phyloP scores from a whole-genome alignment of 2,113 vertebrate genomes.

The Prinia subflava region DNA sequence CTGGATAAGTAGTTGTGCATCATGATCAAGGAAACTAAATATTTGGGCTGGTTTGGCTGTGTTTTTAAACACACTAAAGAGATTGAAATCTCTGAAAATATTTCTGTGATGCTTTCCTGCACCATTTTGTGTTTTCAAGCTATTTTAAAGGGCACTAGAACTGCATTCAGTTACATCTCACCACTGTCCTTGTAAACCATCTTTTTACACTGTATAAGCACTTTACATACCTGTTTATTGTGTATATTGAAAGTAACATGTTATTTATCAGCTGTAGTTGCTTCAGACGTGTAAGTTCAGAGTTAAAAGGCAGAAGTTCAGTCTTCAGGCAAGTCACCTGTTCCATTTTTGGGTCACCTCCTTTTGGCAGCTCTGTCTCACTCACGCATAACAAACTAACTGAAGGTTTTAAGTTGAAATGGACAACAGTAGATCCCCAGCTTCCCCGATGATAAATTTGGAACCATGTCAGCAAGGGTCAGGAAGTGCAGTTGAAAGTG shows the following conservation, averaged over 20 bases:
- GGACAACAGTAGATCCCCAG: neutral
- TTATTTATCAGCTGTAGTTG: neutral
- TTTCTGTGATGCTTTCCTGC: neutral
- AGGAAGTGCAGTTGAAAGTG: neutral
- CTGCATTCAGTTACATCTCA: neutral
- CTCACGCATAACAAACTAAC: neutral
- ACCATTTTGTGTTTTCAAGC: neutral
- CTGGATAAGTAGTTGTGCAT: neutral
- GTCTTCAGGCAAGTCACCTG: conserved; percentile 13
- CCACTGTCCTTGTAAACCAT: neutral
- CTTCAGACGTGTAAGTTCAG: neutral
- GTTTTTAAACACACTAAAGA: neutral
- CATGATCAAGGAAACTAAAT: neutral
- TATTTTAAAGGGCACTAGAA: neutral
- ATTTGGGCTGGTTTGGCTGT: neutral
- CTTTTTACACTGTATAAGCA: neutral
- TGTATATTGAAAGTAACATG: neutral
- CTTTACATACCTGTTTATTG: neutral
- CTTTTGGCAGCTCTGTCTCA: neutral
- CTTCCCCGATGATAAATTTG: neutral
- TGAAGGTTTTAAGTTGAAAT: neutral
- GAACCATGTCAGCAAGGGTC: conserved; percentile 8
- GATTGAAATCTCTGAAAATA: neutral
- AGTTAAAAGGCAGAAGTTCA: neutral
- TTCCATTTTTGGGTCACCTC: neutral